Evolutionary conservation across 2,113 vertebrate species (phyloP).

Genomic region (pig (Sus scrofa)): DNA sequence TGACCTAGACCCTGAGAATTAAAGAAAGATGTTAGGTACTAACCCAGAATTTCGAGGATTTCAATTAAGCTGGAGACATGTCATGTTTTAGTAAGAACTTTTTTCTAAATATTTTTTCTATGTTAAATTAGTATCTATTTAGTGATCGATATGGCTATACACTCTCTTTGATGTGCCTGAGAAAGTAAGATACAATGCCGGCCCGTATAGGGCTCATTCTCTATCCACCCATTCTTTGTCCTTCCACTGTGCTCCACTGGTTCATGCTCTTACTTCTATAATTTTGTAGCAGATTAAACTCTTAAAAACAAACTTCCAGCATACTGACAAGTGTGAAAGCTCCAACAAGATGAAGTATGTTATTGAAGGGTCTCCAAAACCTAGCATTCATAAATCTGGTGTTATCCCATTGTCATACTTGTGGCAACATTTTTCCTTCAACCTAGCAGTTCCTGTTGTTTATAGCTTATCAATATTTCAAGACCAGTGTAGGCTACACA

Average conservation of each 20-base stretch:
- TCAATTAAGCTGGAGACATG: background rate
- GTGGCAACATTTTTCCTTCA: background rate
- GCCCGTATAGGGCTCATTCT: background rate
- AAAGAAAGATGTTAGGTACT: background rate
- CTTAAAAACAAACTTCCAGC: background rate
- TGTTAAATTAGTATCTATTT: background rate
- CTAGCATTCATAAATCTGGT: background rate
- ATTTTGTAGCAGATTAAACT: background rate
- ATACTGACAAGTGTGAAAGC: background rate
- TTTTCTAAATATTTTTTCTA: background rate
- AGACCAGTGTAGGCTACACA: background rate
- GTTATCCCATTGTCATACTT: background rate
- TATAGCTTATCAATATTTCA: background rate
- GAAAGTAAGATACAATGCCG: background rate
- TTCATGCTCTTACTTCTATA: background rate
- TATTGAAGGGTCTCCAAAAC: background rate
- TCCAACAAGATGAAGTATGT: background rate
- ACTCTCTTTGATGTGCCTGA: background rate
- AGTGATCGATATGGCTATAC: background rate
- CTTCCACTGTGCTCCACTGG: background rate
- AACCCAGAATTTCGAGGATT: background rate
- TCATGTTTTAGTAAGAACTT: background rate
- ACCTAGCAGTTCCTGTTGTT: background rate
- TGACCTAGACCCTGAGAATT: background rate
- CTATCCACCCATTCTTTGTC: background rate